phyloP scores from a whole-genome alignment of 2,113 vertebrate species.

The Mola mola region DNA sequence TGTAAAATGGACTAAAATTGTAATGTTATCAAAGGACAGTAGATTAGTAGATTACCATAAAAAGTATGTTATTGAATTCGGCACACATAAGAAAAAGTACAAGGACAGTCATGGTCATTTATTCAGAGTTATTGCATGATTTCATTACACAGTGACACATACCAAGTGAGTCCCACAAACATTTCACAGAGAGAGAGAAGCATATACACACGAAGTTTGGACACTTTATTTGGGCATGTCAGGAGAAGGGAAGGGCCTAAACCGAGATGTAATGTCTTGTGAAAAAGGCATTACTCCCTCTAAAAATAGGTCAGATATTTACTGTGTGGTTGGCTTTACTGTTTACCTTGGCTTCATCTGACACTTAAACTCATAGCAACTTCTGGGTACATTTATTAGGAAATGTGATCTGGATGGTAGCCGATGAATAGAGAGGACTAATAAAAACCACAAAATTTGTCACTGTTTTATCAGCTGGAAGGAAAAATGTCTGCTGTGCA shows the following conservation, averaged over 20 bases:
- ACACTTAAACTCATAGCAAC: conserved; percentile 19
- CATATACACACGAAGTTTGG: conserved; percentile 78
- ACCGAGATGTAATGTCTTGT: conserved; percentile 45
- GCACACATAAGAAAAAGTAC: no score
- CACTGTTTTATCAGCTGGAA: no score
- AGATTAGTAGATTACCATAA: no score
- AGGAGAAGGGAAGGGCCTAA: conserved; percentile 54
- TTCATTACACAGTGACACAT: background rate
- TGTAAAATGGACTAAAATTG: no score
- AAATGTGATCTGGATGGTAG: conserved; percentile 4
- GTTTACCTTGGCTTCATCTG: conserved; percentile 40
- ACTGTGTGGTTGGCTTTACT: background rate
- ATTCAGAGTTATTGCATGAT: no score
- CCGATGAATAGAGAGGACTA: background rate
- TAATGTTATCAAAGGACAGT: no score
- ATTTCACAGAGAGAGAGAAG: conserved; percentile 72
- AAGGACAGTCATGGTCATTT: no score
- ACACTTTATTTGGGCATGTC: conserved; percentile 88
- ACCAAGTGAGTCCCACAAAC: conserved; percentile 69
- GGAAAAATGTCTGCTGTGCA: no score
- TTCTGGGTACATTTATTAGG: conserved; percentile 2
- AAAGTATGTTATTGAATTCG: no score
- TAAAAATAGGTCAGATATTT: conserved; percentile 59
- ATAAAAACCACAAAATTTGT: background rate
- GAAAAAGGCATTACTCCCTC: conserved; percentile 65